Evolutionary conservation across 2,113 vertebrate genomes (phyloP), one percentile per base, ranked within the genome.

Genomic region (Atrichornis clamosus): DNA sequence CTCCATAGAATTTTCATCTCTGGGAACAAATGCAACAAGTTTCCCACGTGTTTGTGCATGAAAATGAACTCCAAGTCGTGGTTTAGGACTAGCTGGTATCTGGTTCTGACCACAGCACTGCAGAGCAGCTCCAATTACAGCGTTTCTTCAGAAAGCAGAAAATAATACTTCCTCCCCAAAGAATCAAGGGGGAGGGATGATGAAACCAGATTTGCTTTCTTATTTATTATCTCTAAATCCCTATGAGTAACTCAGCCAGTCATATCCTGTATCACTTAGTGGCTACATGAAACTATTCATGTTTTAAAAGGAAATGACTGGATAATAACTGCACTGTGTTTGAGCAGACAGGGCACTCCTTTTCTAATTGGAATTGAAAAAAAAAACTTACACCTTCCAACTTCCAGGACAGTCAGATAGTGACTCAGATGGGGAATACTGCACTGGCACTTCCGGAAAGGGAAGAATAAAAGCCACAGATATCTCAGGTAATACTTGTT

Each of bases 181-280:
- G 52, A 87, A 87, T 50, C 37, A 47, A 88, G 42, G 72, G 37
- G 84, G 15, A 41, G 28, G n/a, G 37, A 63, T 30, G 42, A 86
- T 1, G 24, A 88, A 89, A 83, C 13, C 50, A 75, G 77, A 79
- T 89, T 72, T 94, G 28, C 47, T 79, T 89, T 95, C 42, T 72
- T 87, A 89, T 81, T 95, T 92, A 64, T 84, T 67, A 47, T 83
- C 89, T 62, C 80, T 83, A 50, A 92, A 94, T 50, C 56, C 67
- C 59, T 50, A 33, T 95, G 96, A 96, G 86, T 93, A 93, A 97
- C 28, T 74, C 52, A 19, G 32, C 58, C 21, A 88, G 78, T 96
- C 96, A 96, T 77, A 96, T 96, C 96, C 97, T 94, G 96, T 92
- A 42, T n/a, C 83, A 28, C 37, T 90, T 75, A 69, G 59, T 35